Evolutionary conservation across 53 echinoderm and acorn worm genomes (phyloP), one percentile per base, ranked within the genome.

Genomic region (Echinarachnius parma): DNA sequence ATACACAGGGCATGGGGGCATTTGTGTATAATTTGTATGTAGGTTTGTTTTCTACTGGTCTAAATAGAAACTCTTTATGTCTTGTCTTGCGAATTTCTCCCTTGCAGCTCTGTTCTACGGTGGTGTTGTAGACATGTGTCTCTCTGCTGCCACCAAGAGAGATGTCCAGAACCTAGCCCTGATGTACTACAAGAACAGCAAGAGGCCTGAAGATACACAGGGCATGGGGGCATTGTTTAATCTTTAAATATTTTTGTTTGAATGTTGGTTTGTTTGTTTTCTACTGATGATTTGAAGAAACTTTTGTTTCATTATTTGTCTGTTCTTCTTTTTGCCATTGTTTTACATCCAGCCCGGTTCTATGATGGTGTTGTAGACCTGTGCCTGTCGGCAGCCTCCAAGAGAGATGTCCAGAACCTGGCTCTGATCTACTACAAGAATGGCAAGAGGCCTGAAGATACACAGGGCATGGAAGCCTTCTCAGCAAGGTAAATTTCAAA

Each of bases 291-390:
- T n/a, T n/a, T n/a, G n/a, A n/a, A n/a, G n/a, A n/a, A n/a, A n/a
- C n/a, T n/a, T n/a, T n/a, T n/a, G n/a, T n/a, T n/a, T n/a, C n/a
- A n/a, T n/a, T n/a, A n/a, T n/a, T n/a, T n/a, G n/a, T n/a, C n/a
- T n/a, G n/a, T n/a, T n/a, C n/a, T n/a, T n/a, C n/a, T n/a, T n/a
- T n/a, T n/a, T n/a, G n/a, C n/a, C n/a, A n/a, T n/a, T n/a, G n/a
- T n/a, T n/a, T n/a, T n/a, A n/a, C n/a, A n/a, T 48, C 36, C 78
- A 95, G 95, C 84, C 5, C 87, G 82, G 30, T 95, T 91, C 53
- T 95, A 90, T 53, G 87, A 90, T 27, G 95, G 95, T 3, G 79
- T 90, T 3, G 90, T 95, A 0, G 90, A 95, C 48, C 70, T 95
- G 46, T 86, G 95, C 69, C 69, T 95, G 60, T 78, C 90, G 1